Conservation (phyloP, 2,797 vertebrate species). For the Bucorvus abyssinicus region DNA sequence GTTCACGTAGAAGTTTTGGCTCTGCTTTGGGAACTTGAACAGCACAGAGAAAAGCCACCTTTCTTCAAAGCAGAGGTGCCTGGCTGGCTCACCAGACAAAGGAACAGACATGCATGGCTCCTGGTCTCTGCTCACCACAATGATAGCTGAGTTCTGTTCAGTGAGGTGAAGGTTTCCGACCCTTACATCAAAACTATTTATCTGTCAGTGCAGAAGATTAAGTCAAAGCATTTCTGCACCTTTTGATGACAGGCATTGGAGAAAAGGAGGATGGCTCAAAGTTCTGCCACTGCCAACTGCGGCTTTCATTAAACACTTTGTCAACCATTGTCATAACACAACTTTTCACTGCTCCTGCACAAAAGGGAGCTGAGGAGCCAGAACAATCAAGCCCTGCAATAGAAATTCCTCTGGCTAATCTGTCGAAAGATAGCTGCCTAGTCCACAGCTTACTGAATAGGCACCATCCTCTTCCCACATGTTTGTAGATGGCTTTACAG, state of each 20-base stretch:
- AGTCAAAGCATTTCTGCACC: slow-evolving; percentile 65
- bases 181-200: slow-evolving; percentile 64
- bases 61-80: neutral
- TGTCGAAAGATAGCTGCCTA: slow-evolving; percentile 79
- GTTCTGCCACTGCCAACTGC: slow-evolving; percentile 62
- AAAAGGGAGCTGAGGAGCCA: slow-evolving; percentile 77
- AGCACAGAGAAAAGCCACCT: neutral
- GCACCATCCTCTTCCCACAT: slow-evolving; percentile 70
- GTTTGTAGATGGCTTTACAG: slow-evolving; percentile 46
- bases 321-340: slow-evolving; percentile 77
- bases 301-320: slow-evolving; percentile 77
- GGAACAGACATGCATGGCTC: neutral
- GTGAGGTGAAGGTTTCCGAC: slow-evolving; percentile 40
- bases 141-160: slow-evolving; percentile 35
- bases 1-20: neutral
- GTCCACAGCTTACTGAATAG: slow-evolving; percentile 70
- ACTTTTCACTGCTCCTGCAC: slow-evolving; percentile 68
- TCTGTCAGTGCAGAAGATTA: slow-evolving; percentile 67
- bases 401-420: slow-evolving; percentile 83
- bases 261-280: slow-evolving; percentile 56
- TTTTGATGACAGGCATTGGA: slow-evolving; percentile 60
- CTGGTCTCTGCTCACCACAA: neutral
- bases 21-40: neutral
- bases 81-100: neutral
- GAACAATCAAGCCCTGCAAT: slow-evolving; percentile 77